Evolutionary conservation across 1,140 invertebrate species (phyloP).

Genomic region (Drosophila pruinosa): DNA sequence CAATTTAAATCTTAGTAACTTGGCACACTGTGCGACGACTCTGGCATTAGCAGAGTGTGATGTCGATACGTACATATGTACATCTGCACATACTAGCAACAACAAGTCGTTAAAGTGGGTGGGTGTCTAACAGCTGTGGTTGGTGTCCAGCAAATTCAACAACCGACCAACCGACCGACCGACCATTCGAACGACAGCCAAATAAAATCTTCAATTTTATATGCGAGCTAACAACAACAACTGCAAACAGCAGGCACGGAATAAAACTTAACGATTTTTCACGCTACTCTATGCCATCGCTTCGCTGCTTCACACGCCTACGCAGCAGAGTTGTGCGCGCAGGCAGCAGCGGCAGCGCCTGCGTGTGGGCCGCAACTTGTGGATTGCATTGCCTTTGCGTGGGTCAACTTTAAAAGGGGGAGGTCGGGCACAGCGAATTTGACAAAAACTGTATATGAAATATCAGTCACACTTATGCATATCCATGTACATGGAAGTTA

Average conservation of each 20-base stretch:
- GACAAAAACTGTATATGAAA: conserved; percentile 20
- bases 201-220: conserved; percentile 75
- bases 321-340: conserved; percentile 27
- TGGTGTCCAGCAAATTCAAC: conserved; percentile 33
- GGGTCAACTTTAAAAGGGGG: conserved; percentile 29
- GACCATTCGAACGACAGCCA: conserved; percentile 26
- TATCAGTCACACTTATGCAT: neutral
- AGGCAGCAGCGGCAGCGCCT: conserved; percentile 23
- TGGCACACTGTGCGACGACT: conserved; percentile 3
- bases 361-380: conserved; percentile 55
- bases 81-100: conserved; percentile 28
- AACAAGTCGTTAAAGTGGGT: conserved; percentile 60
- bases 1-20: neutral
- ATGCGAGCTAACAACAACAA: conserved; percentile 56
- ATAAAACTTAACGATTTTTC: conserved; percentile 47
- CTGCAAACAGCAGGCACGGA: conserved; percentile 22
- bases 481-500: neutral
- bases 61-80: conserved; percentile 25
- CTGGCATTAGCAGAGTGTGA: conserved; percentile 2
- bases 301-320: conserved; percentile 55
- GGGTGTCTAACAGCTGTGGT: conserved; percentile 59
- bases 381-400: conserved; percentile 61
- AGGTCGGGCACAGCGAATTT: conserved; percentile 4
- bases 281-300: conserved; percentile 38
- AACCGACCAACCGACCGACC: neutral